Conservation (phyloP, 2,888 invertebrate species). For the Drosophila anomelani region DNA sequence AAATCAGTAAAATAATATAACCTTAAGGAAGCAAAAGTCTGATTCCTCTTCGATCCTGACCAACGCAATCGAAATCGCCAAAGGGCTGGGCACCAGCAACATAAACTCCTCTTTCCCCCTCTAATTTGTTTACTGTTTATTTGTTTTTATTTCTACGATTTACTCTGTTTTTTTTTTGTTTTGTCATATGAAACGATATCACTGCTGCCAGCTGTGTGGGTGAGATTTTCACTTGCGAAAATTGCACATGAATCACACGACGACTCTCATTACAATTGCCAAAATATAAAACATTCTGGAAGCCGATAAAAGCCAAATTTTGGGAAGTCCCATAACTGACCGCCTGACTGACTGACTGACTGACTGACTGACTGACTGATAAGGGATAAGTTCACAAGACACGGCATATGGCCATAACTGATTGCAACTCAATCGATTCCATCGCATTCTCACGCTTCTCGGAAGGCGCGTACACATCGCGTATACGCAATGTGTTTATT, state of each 20-base stretch:
- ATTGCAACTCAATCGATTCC: conserved; percentile 17
- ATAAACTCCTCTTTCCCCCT: not conserved
- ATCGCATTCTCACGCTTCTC: not conserved
- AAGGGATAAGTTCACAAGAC: conserved; percentile 18
- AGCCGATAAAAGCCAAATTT: conserved; percentile 1
- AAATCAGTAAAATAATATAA: not conserved
- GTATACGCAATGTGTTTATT: conserved; percentile 22
- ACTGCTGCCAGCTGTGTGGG: not conserved
- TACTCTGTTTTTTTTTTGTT: conserved; percentile 9
- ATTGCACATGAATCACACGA: conserved; percentile 2
- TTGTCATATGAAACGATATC: conserved; percentile 36
- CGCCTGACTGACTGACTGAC: not conserved
- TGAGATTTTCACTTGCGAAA: conserved; percentile 8
- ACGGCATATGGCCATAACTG: conserved; percentile 25
- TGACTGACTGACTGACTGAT: conserved; percentile 10
- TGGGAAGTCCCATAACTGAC: conserved; percentile 24
- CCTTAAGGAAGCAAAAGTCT: not conserved
- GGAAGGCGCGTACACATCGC: conserved; percentile 4
- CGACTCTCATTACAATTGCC: not conserved
- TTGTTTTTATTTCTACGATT: not conserved
- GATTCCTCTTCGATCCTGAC: conserved; percentile 47
- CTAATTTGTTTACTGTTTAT: conserved; percentile 6
- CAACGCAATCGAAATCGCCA: conserved; percentile 57
- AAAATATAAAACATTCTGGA: not conserved
- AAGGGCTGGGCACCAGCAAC: conserved; percentile 32